Percentiles rank a stretch among this genome's conserved stretches.
Conservation (phyloP, 23 tunicate genomes). For the Aplidium turbinatum region DNA sequence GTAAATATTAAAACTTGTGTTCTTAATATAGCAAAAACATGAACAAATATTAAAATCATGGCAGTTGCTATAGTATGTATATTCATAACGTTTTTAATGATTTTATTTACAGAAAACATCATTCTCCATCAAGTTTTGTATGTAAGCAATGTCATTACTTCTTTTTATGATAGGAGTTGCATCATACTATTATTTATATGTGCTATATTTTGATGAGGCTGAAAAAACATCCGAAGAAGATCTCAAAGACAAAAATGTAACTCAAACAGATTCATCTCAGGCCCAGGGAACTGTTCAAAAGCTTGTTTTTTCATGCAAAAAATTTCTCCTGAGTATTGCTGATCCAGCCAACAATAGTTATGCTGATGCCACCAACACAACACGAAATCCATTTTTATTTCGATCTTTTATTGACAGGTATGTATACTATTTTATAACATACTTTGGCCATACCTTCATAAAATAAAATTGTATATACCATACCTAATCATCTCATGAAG, state of each 20-base stretch:
- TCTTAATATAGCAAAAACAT: too few species aligned
- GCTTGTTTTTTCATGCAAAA: conserved; percentile 20
- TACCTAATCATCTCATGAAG: too few species aligned
- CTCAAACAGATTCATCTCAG: background rate
- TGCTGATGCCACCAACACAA: conserved; percentile 32
- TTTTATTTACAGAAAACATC: too few species aligned
- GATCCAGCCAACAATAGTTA: conserved; percentile 48
- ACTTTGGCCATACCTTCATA: too few species aligned
- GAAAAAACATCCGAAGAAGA: conserved; percentile 6
- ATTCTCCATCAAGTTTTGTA: too few species aligned
- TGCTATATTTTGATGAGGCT: conserved; percentile 25
- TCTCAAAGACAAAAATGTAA: conserved; percentile 12
- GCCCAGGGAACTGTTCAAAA: too few species aligned
- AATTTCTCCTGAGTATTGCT: conserved; percentile 23
- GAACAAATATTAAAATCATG: too few species aligned
- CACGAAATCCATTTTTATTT: conserved; percentile 74
- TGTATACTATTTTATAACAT: too few species aligned
- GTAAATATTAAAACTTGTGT: too few species aligned
- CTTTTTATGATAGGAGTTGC: conserved; percentile 53
- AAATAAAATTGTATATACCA: too few species aligned
- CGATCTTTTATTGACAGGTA: conserved; percentile 87
- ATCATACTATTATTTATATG: conserved; percentile 43
- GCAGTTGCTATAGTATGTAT: too few species aligned
- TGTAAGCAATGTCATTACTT: conserved; percentile 76
- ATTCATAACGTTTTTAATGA: too few species aligned